Conservation (phyloP, 2,797 vertebrate species). For the Tenualosa ilisha region DNA sequence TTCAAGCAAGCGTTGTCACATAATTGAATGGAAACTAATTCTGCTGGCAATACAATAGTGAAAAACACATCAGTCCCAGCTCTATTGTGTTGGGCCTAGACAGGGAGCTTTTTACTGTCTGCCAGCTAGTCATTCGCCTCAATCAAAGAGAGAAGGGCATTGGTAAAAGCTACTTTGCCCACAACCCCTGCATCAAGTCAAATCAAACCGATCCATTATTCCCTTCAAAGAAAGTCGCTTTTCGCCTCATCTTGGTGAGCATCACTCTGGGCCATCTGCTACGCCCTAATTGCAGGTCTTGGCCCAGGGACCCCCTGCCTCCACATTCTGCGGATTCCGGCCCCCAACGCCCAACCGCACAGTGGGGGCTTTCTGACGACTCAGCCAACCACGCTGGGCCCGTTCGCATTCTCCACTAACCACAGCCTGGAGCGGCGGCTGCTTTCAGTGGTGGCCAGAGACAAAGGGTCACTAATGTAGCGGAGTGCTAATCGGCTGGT, state of each 20-base stretch:
- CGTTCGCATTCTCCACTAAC: background rate
- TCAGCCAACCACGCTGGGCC: background rate
- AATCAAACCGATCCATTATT: slow-evolving; percentile 1
- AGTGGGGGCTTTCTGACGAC: slow-evolving; percentile 5
- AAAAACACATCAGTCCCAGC: background rate
- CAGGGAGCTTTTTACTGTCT: background rate
- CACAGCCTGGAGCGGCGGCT: background rate
- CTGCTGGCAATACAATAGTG: background rate
- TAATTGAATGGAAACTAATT: slow-evolving; percentile 6
- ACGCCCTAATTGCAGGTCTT: slow-evolving; percentile 7
- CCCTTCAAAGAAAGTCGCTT: background rate
- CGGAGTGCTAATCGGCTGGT: slow-evolving; percentile 16
- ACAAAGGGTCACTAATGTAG: slow-evolving; percentile 43
- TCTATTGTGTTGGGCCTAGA: background rate
- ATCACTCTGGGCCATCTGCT: background rate
- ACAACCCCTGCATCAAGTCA: background rate
- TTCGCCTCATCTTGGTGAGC: background rate
- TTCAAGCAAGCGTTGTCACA: background rate
- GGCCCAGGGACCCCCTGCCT: background rate
- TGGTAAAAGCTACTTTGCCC: background rate
- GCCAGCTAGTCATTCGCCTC: background rate
- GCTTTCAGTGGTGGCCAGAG: background rate
- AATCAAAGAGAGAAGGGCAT: background rate
- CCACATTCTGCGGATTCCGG: background rate
- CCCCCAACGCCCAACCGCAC: background rate